phyloP scores from a whole-genome alignment of 2,888 invertebrate genomes.

The Agonopterix arenella region DNA sequence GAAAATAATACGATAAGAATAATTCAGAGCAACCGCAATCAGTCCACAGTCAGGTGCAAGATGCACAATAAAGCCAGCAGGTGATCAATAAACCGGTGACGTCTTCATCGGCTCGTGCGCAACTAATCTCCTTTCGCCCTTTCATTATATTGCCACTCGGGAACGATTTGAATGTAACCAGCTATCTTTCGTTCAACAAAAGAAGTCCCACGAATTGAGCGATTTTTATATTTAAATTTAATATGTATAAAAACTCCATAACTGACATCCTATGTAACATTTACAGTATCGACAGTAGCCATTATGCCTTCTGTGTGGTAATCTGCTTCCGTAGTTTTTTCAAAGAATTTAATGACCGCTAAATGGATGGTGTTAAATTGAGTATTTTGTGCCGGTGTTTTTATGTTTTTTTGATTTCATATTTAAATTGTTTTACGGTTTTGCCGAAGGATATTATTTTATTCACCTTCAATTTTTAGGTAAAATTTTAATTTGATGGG shows the following conservation, averaged over 20 bases:
- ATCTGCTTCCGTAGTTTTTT: slow-evolving; percentile 50
- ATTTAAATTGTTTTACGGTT: slow-evolving; percentile 4
- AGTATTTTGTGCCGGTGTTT: slow-evolving; percentile 43
- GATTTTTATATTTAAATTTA: no score
- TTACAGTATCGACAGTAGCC: slow-evolving; percentile 9
- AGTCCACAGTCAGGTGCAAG: neutral
- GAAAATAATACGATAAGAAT: neutral
- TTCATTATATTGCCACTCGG: slow-evolving; percentile 31
- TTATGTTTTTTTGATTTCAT: slow-evolving; percentile 15
- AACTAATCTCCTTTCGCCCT: slow-evolving; percentile 49
- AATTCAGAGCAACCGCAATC: neutral
- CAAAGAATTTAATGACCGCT: slow-evolving; percentile 24
- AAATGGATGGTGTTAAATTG: slow-evolving; percentile 60
- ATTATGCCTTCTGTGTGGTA: slow-evolving; percentile 42
- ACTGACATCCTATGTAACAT: no score
- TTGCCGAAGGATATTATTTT: neutral
- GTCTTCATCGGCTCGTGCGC: slow-evolving; percentile 63
- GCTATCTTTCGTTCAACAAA: slow-evolving; percentile 10
- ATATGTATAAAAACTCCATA: no score
- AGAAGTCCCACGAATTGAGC: no score
- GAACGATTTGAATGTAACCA: slow-evolving; percentile 34
- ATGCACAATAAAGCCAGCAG: neutral
- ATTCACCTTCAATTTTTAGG: no score
- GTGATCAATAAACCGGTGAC: slow-evolving; percentile 23
- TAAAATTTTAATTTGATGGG: no score